A percentile compares a stretch with the other conserved stretches of the same genome.
phyloP scores from a whole-genome alignment of 2,888 invertebrate species.

The Euproctis similis region DNA sequence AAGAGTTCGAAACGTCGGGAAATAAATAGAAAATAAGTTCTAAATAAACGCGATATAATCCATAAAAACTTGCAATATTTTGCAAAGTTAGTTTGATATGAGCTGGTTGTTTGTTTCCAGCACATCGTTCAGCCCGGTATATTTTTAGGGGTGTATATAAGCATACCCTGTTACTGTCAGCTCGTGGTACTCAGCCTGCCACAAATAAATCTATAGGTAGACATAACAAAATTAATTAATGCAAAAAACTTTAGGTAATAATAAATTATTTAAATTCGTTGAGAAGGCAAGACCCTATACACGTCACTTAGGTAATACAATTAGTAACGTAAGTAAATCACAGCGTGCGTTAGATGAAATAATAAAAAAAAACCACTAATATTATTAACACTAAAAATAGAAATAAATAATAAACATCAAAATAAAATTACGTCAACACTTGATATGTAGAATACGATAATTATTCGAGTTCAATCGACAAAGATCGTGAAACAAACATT shows the following conservation, averaged over 20 bases:
- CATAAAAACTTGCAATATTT: too few species aligned
- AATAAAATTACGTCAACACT: constrained; percentile 38
- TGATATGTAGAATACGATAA: constrained; percentile 45
- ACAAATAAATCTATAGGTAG: too few species aligned
- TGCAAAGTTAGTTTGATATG: too few species aligned
- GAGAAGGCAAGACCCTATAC: constrained; percentile 57
- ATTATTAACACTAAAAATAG: too few species aligned
- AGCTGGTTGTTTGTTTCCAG: too few species aligned
- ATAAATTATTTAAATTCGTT: constrained; percentile 58
- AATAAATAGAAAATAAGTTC: too few species aligned
- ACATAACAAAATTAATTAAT: constrained; percentile 1
- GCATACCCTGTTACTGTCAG: too few species aligned
- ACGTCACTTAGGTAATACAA: constrained; percentile 23
- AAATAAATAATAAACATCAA: constrained; percentile 41
- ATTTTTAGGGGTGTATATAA: too few species aligned
- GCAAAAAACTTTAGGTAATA: constrained; percentile 25
- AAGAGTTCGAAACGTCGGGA: too few species aligned
- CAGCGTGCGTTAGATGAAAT: constrained; percentile 34
- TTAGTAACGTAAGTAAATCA: constrained; percentile 41
- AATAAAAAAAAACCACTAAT: constrained; percentile 22
- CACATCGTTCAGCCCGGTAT: too few species aligned
- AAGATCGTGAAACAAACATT: constrained; percentile 17
- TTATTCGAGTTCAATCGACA: constrained; percentile 35
- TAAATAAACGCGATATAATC: too few species aligned
- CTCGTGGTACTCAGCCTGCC: too few species aligned